Evolutionary conservation across 2,113 vertebrate genomes (phyloP).

Genomic region (Sebastes schlegelii): DNA sequence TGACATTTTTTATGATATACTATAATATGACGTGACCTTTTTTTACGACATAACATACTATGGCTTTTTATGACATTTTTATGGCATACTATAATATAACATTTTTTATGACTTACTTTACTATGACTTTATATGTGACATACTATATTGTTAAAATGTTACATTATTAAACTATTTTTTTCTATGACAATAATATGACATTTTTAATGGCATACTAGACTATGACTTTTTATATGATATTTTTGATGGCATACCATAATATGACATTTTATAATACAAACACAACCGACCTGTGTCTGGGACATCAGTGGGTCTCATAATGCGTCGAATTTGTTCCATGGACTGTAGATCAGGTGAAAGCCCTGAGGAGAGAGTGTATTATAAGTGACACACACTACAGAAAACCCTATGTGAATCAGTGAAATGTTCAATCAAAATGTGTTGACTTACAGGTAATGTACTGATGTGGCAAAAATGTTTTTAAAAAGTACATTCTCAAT

Average conservation of each 20-base stretch:
- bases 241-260: neutral
- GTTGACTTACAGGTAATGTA: neutral
- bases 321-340: constrained; percentile 96
- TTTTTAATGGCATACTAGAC: too few species aligned
- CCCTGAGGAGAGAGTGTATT: constrained; percentile 76
- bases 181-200: too few species aligned
- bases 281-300: constrained; percentile 90
- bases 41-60: too few species aligned
- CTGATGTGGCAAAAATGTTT: neutral
- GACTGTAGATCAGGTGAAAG: constrained; percentile 95
- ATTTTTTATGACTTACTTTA: too few species aligned
- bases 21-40: too few species aligned
- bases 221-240: neutral
- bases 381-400: neutral
- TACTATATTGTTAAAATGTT: too few species aligned
- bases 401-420: neutral
- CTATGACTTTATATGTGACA: too few species aligned
- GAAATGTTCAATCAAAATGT: neutral
- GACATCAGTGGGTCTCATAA: constrained; percentile 97
- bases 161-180: too few species aligned
- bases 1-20: too few species aligned
- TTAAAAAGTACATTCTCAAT: neutral
- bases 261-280: neutral
- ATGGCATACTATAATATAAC: too few species aligned
- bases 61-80: too few species aligned